These are phyloP conservation scores for Ptychoptera albimana DNA, from an alignment of 2,888 invertebrate species.

Conservation along the genomic window DNA sequence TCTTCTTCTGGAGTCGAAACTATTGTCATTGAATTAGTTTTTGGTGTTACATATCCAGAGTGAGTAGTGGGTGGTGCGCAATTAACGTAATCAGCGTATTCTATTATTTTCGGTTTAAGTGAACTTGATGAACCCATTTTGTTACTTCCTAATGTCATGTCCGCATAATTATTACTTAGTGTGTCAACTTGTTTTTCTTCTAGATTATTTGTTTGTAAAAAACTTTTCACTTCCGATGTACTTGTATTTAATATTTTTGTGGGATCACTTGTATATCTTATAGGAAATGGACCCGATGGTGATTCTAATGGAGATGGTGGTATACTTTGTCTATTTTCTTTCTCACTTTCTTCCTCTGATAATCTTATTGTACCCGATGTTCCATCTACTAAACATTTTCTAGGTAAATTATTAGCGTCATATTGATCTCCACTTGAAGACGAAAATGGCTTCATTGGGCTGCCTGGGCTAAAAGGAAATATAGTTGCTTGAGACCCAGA, in stretches of 20 bases:
- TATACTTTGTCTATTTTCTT: neutral
- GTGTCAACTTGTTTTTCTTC: constrained; percentile 8
- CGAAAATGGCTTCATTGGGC: constrained; percentile 37
- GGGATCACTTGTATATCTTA: neutral
- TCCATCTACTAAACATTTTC: constrained; percentile 24
- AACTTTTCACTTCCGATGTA: neutral
- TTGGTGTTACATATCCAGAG: neutral
- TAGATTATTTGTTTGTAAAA: neutral
- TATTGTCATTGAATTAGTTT: constrained; percentile 1
- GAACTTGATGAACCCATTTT: neutral
- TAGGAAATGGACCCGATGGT: neutral
- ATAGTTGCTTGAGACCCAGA: constrained; percentile 44
- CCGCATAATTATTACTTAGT: constrained; percentile 13
- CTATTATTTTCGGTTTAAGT: neutral
- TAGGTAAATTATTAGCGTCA: constrained; percentile 5
- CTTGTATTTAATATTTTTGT: constrained; percentile 9
- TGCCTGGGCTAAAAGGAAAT: constrained; percentile 51
- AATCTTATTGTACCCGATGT: constrained; percentile 20
- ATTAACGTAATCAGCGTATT: constrained; percentile 6
- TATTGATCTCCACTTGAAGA: constrained; percentile 1
- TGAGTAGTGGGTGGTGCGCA: neutral
- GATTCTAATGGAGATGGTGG: neutral
- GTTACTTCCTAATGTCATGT: constrained; percentile 11
- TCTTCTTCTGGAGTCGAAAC: constrained; percentile 2
- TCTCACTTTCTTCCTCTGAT: constrained; percentile 16